Evolutionary conservation across 2,113 vertebrate genomes (phyloP).

Genomic region (Gasterosteus aculeatus): DNA sequence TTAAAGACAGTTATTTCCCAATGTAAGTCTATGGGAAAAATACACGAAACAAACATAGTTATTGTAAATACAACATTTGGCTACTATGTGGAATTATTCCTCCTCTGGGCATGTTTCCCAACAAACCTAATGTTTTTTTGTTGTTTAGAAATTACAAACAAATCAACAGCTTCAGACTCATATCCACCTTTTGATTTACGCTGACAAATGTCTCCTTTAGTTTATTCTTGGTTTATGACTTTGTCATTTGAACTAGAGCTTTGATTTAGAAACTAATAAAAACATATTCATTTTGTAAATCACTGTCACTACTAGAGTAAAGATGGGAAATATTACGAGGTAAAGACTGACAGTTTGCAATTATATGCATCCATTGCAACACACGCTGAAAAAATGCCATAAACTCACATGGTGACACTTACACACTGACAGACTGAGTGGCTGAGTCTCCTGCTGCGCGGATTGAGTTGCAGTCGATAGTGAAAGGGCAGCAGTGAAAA

Average conservation of each 20-base stretch:
- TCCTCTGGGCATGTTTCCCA: background rate
- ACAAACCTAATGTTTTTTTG: conserved; percentile 2
- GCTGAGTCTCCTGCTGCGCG: conserved; percentile 37
- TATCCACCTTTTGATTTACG: conserved; percentile 29
- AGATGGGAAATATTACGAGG: background rate
- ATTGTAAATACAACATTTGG: too few species aligned
- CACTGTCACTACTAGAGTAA: background rate
- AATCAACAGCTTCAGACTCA: conserved; percentile 18
- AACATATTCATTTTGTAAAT: conserved; percentile 5
- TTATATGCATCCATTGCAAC: conserved; percentile 23
- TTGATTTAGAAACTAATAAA: conserved; percentile 31
- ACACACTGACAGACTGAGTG: conserved; percentile 51
- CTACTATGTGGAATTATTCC: too few species aligned
- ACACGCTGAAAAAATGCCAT: conserved; percentile 48
- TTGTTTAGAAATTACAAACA: conserved; percentile 33
- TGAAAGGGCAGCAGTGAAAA: conserved; percentile 72
- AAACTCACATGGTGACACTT: conserved; percentile 57
- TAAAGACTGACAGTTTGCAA: background rate
- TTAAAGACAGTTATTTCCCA: too few species aligned
- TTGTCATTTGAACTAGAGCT: conserved; percentile 39
- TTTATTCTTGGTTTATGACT: conserved; percentile 64
- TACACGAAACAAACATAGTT: too few species aligned
- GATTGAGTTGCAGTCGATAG: conserved; percentile 74
- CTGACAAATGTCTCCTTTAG: conserved; percentile 32
- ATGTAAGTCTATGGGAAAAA: too few species aligned